A percentile compares a stretch with the other conserved stretches of the same genome.
phyloP scores from a whole-genome alignment of 2,113 vertebrate genomes.

The Apteryx owenii region DNA sequence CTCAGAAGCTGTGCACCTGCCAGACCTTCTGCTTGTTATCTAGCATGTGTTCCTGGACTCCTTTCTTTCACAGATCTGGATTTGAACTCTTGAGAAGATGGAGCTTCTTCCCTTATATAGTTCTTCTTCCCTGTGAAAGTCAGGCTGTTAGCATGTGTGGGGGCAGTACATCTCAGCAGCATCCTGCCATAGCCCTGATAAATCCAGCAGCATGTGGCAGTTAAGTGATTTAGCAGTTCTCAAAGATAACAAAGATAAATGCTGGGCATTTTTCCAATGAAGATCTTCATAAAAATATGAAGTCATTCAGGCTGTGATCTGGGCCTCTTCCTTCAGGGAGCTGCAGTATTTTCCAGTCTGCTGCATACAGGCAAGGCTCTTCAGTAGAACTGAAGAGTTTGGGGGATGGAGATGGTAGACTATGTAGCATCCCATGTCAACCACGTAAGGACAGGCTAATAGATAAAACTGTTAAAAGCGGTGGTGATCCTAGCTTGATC shows the following conservation, averaged over 20 bases:
- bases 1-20: slow-evolving; percentile 6
- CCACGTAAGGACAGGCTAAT: not conserved
- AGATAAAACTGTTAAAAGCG: not conserved
- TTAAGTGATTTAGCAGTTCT: not conserved
- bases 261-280: not conserved
- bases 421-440: not conserved
- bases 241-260: slow-evolving; percentile 35
- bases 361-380: not conserved
- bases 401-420: not conserved
- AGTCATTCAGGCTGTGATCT: not conserved
- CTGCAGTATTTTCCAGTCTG: not conserved
- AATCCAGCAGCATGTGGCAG: not conserved
- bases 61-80: not conserved
- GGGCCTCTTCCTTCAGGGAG: not conserved
- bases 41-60: not conserved
- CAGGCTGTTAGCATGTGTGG: not conserved
- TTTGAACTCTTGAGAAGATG: not conserved
- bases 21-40: slow-evolving; percentile 23
- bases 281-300: slow-evolving; percentile 3
- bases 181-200: not conserved
- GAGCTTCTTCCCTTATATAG: slow-evolving; percentile 5
- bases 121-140: not conserved
- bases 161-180: not conserved
- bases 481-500: not conserved
- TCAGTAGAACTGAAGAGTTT: not conserved